phyloP scores from a whole-genome alignment of 2,113 vertebrate genomes.

The Nannospalax galili region DNA sequence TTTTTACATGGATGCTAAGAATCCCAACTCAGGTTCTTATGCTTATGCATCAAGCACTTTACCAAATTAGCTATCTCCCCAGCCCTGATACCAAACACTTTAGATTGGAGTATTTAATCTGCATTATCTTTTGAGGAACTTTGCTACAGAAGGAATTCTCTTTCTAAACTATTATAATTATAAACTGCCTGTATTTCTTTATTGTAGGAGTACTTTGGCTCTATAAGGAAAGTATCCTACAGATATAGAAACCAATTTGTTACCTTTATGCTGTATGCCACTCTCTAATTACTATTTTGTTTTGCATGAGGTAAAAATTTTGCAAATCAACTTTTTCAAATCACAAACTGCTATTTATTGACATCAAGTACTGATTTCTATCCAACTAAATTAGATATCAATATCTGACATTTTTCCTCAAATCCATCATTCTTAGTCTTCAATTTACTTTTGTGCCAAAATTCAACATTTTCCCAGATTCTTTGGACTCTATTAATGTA shows the following conservation, averaged over 20 bases:
- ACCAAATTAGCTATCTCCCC: not conserved
- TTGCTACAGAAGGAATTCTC: not conserved
- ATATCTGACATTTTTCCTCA: not conserved
- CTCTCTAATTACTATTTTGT: too few relatives aligned
- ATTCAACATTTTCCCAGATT: constrained; percentile 19
- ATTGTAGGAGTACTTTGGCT: not conserved
- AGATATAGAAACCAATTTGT: not conserved
- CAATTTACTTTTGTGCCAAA: not conserved
- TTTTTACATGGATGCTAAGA: not conserved
- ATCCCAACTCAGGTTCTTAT: not conserved
- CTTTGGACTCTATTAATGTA: constrained; percentile 22
- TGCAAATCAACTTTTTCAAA: constrained; percentile 6
- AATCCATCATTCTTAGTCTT: not conserved
- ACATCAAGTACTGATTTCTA: not conserved
- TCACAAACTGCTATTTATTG: constrained; percentile 4
- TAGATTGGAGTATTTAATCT: not conserved
- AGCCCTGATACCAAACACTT: not conserved
- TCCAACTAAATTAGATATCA: not conserved
- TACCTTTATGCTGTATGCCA: too few relatives aligned
- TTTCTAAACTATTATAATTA: not conserved
- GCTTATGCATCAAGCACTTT: not conserved
- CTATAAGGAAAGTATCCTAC: not conserved
- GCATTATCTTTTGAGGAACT: constrained; percentile 34
- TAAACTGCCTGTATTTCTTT: not conserved
- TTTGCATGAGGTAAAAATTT: too few relatives aligned